These are phyloP conservation scores for Pissodes strobi DNA, from an alignment of 1,140 invertebrate genomes.

Conservation along the genomic window DNA sequence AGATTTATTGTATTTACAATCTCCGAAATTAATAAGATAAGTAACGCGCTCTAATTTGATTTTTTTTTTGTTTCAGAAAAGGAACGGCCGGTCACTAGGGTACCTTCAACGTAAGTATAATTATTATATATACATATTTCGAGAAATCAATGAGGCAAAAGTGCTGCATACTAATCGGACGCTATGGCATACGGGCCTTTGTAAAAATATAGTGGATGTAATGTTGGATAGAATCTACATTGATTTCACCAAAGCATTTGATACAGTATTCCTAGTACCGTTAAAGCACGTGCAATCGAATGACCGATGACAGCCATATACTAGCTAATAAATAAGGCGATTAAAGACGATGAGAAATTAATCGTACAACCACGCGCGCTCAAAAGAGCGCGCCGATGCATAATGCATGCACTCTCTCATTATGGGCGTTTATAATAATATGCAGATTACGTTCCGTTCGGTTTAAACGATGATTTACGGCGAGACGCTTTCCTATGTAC, in stretches of 20 bases:
- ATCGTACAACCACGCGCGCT: background rate
- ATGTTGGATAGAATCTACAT: no score
- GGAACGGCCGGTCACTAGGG: constrained; percentile 33
- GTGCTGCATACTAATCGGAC: no score
- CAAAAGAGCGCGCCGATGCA: constrained; percentile 1
- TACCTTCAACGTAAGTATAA: constrained; percentile 48
- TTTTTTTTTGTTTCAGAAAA: constrained; percentile 48
- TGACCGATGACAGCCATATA: no score
- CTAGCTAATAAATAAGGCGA: background rate
- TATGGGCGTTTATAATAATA: background rate
- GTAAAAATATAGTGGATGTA: no score
- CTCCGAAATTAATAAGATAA: no score
- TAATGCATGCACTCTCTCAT: constrained; percentile 6
- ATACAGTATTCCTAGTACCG: no score
- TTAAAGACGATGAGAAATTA: constrained; percentile 1
- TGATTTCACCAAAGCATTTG: no score
- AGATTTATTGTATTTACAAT: no score
- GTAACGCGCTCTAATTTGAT: no score
- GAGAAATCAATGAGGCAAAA: background rate
- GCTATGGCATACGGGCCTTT: no score
- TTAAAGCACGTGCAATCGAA: no score
- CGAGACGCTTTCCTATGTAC: no score
- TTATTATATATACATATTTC: background rate
- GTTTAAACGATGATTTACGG: constrained; percentile 9
- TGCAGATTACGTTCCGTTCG: constrained; percentile 1